phyloP scores from a whole-genome alignment of 2,113 vertebrate genomes.

The Apteryx mantelli region DNA sequence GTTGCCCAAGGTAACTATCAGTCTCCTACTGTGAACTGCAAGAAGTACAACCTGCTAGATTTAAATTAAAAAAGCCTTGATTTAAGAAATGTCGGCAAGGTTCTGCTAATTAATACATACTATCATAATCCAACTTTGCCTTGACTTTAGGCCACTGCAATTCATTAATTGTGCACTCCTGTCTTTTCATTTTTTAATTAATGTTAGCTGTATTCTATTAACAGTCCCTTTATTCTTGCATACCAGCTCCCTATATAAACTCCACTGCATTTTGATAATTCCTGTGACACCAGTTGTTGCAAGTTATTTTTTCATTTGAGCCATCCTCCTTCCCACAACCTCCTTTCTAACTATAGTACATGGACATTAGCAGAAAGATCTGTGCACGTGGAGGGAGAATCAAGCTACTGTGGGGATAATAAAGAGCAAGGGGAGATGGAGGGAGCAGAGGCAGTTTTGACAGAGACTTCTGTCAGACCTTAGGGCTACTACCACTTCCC shows the following conservation, averaged over 20 bases:
- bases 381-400: background rate
- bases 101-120: background rate
- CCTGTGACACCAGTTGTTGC: background rate
- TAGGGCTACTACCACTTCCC: background rate
- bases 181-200: background rate
- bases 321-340: background rate
- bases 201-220: background rate
- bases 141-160: background rate
- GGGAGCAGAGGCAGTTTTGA: background rate
- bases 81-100: background rate
- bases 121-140: background rate
- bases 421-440: background rate
- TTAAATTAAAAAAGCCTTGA: background rate
- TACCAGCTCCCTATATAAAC: background rate
- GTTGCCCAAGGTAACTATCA: background rate
- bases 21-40: background rate
- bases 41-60: background rate
- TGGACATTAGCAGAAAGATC: background rate
- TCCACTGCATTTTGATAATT: background rate
- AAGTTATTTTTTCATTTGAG: background rate
- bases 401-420: background rate
- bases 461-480: background rate
- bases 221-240: background rate
- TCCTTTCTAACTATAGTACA: background rate
- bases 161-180: background rate